Base-by-base conservation (phyloP, 37 sponge, comb jelly and placozoan species). In the Axinella damicornis region DNA sequence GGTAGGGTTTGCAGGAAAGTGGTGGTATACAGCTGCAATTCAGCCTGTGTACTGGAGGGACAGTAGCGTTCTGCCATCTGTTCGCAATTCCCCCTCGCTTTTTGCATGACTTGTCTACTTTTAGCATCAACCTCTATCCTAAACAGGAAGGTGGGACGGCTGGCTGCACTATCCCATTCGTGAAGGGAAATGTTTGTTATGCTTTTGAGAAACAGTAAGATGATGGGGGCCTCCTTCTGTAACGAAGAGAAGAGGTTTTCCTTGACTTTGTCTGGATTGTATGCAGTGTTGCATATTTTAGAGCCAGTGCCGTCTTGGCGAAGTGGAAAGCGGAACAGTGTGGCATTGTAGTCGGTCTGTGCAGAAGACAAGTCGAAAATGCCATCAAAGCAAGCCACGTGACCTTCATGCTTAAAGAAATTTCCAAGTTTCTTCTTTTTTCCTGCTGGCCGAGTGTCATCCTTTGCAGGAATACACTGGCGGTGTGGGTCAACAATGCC, bases 241-340 rank as follows among this genome's bases (percentile, higher is more conserved):
- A 93, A 59, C 22, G 94, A 90, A 13, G 22, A 40, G 61, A 65
- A 93, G 22, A 89, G 83, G 14, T 69, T 63, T 33, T 63, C 61
- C 16, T 28, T 21, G 15, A 86, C 84, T 61, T 74, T 75, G 11
- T 87, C 83, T 38, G 66, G 36, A 31, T 82, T 58, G 62, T 82
- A 77, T 0, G 22, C 2, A 60, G 27, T 65, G 19, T 37, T 41
- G 24, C 83, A 68, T 24, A 91, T 91, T 53, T 80, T 76, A 0
- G 91, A 91, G 5, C n/a, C 24, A 59, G 69, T 37, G 63, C 73
- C 32, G 1, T 24, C 46, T 31, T 78, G 59, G 25, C 94, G 82
- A 13, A 93, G 65, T n/a, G 94, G 94, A 71, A 93, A 93, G 21
- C 94, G 86, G 62, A 93, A 93, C 38, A 93, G 59, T 56, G 94